These are phyloP conservation scores for Drosophila paramelanica DNA, from an alignment of 2,888 invertebrate genomes.

Conservation along the genomic window DNA sequence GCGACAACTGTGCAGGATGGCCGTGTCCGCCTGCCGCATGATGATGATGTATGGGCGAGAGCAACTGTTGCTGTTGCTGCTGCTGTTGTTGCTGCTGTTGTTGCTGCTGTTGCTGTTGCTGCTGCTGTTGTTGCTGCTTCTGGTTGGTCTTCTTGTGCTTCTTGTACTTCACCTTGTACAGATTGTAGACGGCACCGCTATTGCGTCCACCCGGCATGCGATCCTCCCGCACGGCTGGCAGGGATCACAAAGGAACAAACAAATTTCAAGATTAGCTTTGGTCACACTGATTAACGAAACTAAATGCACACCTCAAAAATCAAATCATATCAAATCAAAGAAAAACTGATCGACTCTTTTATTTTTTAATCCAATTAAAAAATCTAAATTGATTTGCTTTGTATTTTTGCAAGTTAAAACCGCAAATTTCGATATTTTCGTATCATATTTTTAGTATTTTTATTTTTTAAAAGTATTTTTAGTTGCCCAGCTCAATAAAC, in stretches of 20 bases:
- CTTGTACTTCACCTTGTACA: slow-evolving; percentile 99
- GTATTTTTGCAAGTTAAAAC: too few species aligned
- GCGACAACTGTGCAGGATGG: slow-evolving; percentile 82
- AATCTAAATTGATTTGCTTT: too few species aligned
- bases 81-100: slow-evolving; percentile 86
- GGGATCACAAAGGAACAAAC: slow-evolving; percentile 3
- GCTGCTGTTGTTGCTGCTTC: slow-evolving; percentile 86
- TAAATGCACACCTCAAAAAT: too few species aligned
- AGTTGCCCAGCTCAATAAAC: too few species aligned
- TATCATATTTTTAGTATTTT: too few species aligned
- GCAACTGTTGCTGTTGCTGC: slow-evolving; percentile 85
- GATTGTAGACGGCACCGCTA: slow-evolving; percentile 99
- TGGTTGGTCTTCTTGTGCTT: slow-evolving; percentile 96
- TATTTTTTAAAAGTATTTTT: too few species aligned
- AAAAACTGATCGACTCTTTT: too few species aligned
- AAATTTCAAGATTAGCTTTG: slow-evolving; percentile 6
- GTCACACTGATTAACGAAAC: slow-evolving; percentile 1
- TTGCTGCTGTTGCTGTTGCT: slow-evolving; percentile 85
- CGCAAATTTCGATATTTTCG: too few species aligned
- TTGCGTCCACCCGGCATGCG: slow-evolving; percentile 99
- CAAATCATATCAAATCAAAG: too few species aligned
- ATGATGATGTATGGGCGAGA: slow-evolving; percentile 79
- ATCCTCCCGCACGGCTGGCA: slow-evolving; percentile 97
- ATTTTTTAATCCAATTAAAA: too few species aligned
- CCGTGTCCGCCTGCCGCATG: slow-evolving; percentile 83